Base-by-base conservation (phyloP, 2,888 invertebrate species). In the Eupithecia subfuscata region DNA sequence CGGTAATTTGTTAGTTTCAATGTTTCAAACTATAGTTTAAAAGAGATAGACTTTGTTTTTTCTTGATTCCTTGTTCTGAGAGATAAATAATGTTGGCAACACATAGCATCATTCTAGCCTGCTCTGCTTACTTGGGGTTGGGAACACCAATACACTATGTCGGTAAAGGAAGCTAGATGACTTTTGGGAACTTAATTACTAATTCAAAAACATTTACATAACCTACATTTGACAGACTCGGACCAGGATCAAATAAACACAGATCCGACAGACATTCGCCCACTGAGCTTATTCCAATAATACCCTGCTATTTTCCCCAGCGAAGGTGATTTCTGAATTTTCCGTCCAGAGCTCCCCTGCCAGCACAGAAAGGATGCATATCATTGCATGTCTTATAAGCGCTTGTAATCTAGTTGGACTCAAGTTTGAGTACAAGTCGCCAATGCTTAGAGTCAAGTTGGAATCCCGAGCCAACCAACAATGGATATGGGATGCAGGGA, bases 391-490 rank as follows among this genome's bases (percentile, higher is more conserved):
- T 52, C 18, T 48, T 48, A 6, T 45, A 18, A 9, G 9, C 2
- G n/a, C 22, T 22, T 11, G 4, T 11, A 3, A 9, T 30, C 64
- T 16, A 34, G 34, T 18, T 34, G 18, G 56, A 25, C 22, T 60
- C 65, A 22, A 34, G n/a, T 67, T n/a, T 5, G 65, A 34, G 12
- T 67, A 1, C 14, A 2, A 16, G 3, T 37, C 4, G 12, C 34
- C 22, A 12, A 14, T 7, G 25, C 16, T 22, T 40, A 1, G 43
- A 45, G 6, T 68, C 43, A 40, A 14, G 14, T 25, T 43, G 16
- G 52, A 56, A 56, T 7, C 43, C 65, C 12, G 16, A 30, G 22
- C 14, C 64, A 34, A 68, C 2, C 65, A 72, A 69, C 72, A 65
- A 72, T 30, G 63, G 40, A 5, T 52, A 37, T 5, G 18, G 52